Evolutionary conservation across 1,140 invertebrate genomes (phyloP).

Genomic region (Sycophila sp.): DNA sequence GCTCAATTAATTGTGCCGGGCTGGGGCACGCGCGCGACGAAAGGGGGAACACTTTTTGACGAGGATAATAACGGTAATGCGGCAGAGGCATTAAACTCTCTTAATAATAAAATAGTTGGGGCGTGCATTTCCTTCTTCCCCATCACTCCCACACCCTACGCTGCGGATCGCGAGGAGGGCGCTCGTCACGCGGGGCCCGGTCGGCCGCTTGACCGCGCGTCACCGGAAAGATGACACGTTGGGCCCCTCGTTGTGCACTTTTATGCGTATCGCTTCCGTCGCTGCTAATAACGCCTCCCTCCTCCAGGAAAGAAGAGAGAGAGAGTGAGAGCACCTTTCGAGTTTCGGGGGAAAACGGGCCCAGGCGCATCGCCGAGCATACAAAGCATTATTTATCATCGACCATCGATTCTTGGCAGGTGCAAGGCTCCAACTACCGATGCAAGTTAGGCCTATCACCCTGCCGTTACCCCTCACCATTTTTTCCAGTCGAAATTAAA

Average conservation of each 20-base stretch:
- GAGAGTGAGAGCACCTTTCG: not conserved
- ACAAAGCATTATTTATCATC: constrained; percentile 44
- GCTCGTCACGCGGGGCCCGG: constrained; percentile 8
- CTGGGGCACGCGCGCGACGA: constrained; percentile 11
- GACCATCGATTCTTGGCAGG: constrained; percentile 47
- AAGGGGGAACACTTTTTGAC: constrained; percentile 19
- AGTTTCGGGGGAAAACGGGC: not conserved
- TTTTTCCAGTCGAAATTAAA: too few relatives aligned
- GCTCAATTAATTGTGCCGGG: constrained; percentile 32
- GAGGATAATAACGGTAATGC: constrained; percentile 34
- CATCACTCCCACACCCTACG: not conserved
- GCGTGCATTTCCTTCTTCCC: not conserved
- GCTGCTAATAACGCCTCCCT: not conserved
- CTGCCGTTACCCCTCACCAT: too few relatives aligned
- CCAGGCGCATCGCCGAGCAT: not conserved
- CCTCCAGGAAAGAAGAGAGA: not conserved
- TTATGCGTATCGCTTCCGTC: constrained; percentile 49
- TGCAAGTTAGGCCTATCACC: not conserved
- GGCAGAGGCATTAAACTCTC: constrained; percentile 30
- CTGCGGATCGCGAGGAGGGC: too few relatives aligned
- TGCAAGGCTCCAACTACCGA: constrained; percentile 6
- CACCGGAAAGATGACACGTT: constrained; percentile 56
- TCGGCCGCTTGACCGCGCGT: constrained; percentile 32
- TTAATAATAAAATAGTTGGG: constrained; percentile 34
- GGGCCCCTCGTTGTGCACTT: constrained; percentile 46